Evolutionary conservation across 1,140 invertebrate species (phyloP).

Genomic region (Diploscapter pachys): DNA sequence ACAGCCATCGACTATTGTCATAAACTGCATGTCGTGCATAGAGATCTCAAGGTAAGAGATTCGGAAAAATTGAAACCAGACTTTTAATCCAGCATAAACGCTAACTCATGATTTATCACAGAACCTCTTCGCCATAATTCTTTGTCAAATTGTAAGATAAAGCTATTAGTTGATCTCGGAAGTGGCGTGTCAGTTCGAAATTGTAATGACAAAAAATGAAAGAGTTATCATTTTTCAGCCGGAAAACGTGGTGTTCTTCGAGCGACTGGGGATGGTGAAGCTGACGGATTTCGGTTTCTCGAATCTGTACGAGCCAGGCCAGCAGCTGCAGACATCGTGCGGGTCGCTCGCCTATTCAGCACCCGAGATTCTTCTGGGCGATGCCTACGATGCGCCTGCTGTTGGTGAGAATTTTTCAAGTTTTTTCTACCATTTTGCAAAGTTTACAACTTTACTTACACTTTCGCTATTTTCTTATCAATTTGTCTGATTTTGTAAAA

Average conservation of each 20-base stretch:
- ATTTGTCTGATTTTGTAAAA: no score
- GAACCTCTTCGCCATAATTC: no score
- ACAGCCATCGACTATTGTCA: constrained; percentile 97
- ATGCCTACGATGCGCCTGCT: constrained; percentile 66
- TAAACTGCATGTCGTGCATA: constrained; percentile 83
- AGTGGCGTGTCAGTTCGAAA: no score
- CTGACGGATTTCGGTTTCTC: constrained; percentile 99
- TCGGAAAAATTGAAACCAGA: no score
- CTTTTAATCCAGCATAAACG: no score
- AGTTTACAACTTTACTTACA: no score
- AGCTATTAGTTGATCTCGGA: no score
- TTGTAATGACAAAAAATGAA: no score
- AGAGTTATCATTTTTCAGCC: constrained; percentile 73
- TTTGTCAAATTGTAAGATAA: no score
- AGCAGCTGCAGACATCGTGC: constrained; percentile 96
- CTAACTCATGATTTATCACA: no score
- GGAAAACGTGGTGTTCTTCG: constrained; percentile 98
- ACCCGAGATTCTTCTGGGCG: constrained; percentile 94
- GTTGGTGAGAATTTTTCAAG: constrained; percentile 50
- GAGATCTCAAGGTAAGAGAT: constrained; percentile 67
- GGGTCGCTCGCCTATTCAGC: constrained; percentile 99
- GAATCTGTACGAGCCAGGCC: constrained; percentile 72
- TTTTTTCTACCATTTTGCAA: no score
- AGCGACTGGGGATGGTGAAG: constrained; percentile 93
- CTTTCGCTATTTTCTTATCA: no score